Evolutionary conservation across 30 jellyfish, hydroid and myxozoan species (phyloP).

Genomic region (Sanderia malayensis): DNA sequence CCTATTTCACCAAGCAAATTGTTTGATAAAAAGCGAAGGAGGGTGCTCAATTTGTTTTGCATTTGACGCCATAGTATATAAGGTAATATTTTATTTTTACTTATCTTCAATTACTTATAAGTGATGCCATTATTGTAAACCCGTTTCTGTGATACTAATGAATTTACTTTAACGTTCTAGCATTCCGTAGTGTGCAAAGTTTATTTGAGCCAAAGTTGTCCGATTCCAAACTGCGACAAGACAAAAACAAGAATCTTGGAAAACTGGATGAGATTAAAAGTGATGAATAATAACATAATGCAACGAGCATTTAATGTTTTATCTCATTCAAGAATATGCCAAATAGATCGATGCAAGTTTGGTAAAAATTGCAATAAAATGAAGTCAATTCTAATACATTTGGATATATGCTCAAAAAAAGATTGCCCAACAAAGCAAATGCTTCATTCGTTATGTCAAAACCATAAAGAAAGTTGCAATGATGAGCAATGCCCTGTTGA

Average conservation of each 20-base stretch:
- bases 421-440: constrained; percentile 45
- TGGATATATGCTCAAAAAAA: constrained; percentile 33
- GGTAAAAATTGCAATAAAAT: constrained; percentile 53
- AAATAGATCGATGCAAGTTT: constrained; percentile 15
- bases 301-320: constrained; percentile 27
- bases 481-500: constrained; percentile 51
- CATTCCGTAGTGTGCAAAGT: constrained; percentile 61
- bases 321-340: constrained; percentile 61
- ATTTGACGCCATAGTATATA: constrained; percentile 58
- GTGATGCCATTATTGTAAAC: too few species aligned
- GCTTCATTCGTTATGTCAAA: constrained; percentile 43
- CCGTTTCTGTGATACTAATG: too few species aligned
- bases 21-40: constrained; percentile 30
- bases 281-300: constrained; percentile 46
- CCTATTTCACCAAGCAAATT: constrained; percentile 24
- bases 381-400: constrained; percentile 45
- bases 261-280: constrained; percentile 48
- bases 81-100: constrained; percentile 32
- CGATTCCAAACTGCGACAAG: constrained; percentile 62
- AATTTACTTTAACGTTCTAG: too few species aligned
- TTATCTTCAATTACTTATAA: too few species aligned
- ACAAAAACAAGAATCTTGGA: constrained; percentile 43
- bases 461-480: constrained; percentile 46
- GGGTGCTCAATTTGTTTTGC: constrained; percentile 62
- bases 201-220: constrained; percentile 34